These are phyloP conservation scores for Epizoanthus rinbou DNA, from an alignment of 92 coral and sea anemone species.

Conservation along the genomic window DNA sequence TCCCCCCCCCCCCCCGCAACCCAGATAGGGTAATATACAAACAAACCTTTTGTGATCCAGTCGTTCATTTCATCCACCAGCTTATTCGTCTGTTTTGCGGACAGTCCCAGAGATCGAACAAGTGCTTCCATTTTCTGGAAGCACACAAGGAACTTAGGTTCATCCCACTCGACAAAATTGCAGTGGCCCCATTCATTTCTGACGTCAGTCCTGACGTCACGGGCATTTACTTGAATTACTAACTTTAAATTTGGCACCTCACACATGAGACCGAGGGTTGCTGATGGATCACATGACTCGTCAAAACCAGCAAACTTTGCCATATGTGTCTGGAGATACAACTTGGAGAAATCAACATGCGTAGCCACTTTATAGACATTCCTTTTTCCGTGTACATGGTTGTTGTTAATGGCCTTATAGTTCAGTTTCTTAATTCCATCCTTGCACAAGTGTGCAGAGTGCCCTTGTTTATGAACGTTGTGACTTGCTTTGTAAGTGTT, in stretches of 20 bases:
- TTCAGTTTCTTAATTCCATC: conserved; percentile 27
- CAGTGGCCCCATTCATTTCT: conserved; percentile 72
- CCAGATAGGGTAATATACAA: background rate
- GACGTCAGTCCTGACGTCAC: conserved; percentile 47
- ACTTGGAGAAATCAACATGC: conserved; percentile 55
- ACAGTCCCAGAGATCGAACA: conserved; percentile 19
- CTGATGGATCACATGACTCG: conserved; percentile 54
- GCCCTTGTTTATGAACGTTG: conserved; percentile 36
- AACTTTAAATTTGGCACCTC: conserved; percentile 42
- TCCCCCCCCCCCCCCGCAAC: background rate
- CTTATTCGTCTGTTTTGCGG: background rate
- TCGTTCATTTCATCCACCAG: conserved; percentile 29
- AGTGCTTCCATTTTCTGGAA: conserved; percentile 58
- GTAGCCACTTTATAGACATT: conserved; percentile 30
- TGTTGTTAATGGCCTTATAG: conserved; percentile 47
- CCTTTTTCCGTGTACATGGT: conserved; percentile 12
- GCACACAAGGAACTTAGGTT: conserved; percentile 23
- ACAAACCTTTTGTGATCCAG: conserved; percentile 48
- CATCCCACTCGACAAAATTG: conserved; percentile 55
- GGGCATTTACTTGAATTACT: conserved; percentile 23
- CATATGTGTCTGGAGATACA: conserved; percentile 63
- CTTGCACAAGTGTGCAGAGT: conserved; percentile 15
- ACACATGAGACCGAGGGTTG: conserved; percentile 42
- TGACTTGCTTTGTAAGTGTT: conserved; percentile 8
- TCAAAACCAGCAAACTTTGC: conserved; percentile 63